phyloP scores from a whole-genome alignment of 2,797 vertebrate species.

The Gadopsis marmoratus region DNA sequence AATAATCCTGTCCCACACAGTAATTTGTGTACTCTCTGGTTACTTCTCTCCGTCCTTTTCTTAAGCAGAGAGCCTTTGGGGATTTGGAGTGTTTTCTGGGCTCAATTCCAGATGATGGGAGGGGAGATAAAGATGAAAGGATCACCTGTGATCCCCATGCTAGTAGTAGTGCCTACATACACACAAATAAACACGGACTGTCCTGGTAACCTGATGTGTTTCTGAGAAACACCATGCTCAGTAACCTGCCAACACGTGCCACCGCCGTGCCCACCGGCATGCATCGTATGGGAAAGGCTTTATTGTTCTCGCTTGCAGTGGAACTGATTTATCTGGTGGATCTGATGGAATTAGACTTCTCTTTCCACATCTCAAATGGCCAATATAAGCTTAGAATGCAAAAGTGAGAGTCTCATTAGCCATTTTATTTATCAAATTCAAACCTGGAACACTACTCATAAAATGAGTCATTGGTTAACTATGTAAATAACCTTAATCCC shows the following conservation, averaged over 20 bases:
- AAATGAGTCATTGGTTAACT: slow-evolving; percentile 42
- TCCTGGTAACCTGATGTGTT: slow-evolving; percentile 66
- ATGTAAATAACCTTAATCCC: slow-evolving; percentile 40
- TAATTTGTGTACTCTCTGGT: slow-evolving; percentile 10
- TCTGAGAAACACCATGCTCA: slow-evolving; percentile 55
- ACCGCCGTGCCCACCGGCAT: slow-evolving; percentile 25
- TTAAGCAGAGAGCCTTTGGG: slow-evolving; percentile 51
- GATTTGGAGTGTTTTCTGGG: slow-evolving; percentile 63
- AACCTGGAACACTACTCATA: slow-evolving; percentile 2
- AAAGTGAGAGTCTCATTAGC: slow-evolving; percentile 8
- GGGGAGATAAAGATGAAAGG: slow-evolving; percentile 52
- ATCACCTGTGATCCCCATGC: slow-evolving; percentile 58
- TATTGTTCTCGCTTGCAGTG: slow-evolving; percentile 40
- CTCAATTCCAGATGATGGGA: slow-evolving; percentile 45
- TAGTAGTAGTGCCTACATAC: slow-evolving; percentile 33
- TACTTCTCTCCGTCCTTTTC: slow-evolving; percentile 33
- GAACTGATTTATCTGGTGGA: slow-evolving; percentile 29
- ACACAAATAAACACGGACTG: slow-evolving; percentile 58
- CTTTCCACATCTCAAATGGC: slow-evolving; percentile 18
- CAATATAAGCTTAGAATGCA: background rate
- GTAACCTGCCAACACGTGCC: slow-evolving; percentile 60
- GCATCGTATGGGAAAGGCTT: slow-evolving; percentile 41
- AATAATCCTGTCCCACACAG: slow-evolving; percentile 36
- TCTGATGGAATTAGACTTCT: slow-evolving; percentile 31
- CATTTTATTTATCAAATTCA: slow-evolving; percentile 22